These are phyloP conservation scores for Allophyes oxyacanthae DNA, from an alignment of 2,888 invertebrate genomes.

Conservation along the genomic window DNA sequence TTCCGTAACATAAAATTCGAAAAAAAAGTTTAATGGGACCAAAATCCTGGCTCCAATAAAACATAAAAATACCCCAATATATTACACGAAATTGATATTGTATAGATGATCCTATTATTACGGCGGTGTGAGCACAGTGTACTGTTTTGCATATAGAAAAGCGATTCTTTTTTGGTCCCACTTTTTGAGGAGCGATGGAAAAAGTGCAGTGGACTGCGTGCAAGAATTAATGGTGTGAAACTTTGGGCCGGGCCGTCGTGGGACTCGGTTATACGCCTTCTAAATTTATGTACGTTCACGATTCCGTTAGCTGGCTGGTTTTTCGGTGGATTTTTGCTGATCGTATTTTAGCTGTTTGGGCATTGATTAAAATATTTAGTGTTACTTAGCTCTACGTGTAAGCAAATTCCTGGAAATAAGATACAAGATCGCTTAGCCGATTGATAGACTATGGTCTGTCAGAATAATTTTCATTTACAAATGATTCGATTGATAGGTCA, in stretches of 20 bases:
- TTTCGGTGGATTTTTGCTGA: slow-evolving; percentile 50
- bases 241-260: slow-evolving; percentile 65
- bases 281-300: slow-evolving; percentile 82
- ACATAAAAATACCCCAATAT: slow-evolving; percentile 84
- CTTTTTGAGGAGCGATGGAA: slow-evolving; percentile 63
- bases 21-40: slow-evolving; percentile 83
- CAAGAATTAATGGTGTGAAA: slow-evolving; percentile 87
- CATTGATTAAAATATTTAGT: slow-evolving; percentile 48
- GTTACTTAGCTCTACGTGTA: too few relatives aligned
- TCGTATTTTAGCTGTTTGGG: slow-evolving; percentile 35
- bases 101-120: slow-evolving; percentile 83
- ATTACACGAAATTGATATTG: slow-evolving; percentile 79
- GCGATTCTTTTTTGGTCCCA: slow-evolving; percentile 63
- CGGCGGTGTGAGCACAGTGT: slow-evolving; percentile 70
- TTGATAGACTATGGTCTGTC: too few relatives aligned
- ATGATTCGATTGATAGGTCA: slow-evolving; percentile 9
- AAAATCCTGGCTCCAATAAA: slow-evolving; percentile 83
- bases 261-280: slow-evolving; percentile 60
- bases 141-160: slow-evolving; percentile 83
- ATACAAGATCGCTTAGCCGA: too few relatives aligned
- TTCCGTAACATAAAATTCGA: slow-evolving; percentile 86
- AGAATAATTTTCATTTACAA: too few relatives aligned
- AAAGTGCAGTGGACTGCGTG: slow-evolving; percentile 83
- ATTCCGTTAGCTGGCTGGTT: slow-evolving; percentile 50
- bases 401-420: too few relatives aligned